phyloP scores from a whole-genome alignment of 2,888 invertebrate species.

The Scaptomyza flava region DNA sequence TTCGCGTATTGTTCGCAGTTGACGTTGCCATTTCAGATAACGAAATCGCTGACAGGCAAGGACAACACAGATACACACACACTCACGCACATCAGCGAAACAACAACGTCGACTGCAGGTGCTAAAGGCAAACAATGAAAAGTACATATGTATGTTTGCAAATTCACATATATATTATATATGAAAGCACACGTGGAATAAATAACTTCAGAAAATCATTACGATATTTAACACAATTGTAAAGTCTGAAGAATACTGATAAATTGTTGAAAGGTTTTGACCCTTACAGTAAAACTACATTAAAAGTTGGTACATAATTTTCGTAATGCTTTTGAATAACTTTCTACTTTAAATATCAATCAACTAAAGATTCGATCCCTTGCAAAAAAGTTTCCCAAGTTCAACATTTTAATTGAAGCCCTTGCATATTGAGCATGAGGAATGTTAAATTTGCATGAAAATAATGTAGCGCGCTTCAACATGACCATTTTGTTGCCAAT shows the following conservation, averaged over 20 bases:
- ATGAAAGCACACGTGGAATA: neutral
- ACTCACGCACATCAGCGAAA: conserved; percentile 15
- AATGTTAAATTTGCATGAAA: conserved; percentile 45
- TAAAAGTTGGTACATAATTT: no score
- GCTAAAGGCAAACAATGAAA: conserved; percentile 39
- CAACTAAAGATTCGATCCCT: neutral
- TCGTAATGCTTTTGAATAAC: no score
- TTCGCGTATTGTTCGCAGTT: conserved; percentile 46
- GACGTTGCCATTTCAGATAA: conserved; percentile 51
- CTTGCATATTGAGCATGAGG: conserved; percentile 12
- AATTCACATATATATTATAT: neutral
- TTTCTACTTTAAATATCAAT: neutral
- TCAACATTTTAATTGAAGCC: neutral
- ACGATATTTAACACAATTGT: neutral
- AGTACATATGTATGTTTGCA: conserved; percentile 2
- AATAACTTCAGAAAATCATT: neutral
- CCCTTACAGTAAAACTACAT: neutral
- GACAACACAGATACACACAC: conserved; percentile 12
- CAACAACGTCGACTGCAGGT: conserved; percentile 51
- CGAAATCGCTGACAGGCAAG: conserved; percentile 46
- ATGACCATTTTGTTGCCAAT: conserved; percentile 65
- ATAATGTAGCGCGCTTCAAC: conserved; percentile 44
- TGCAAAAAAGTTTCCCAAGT: neutral
- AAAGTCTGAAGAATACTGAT: neutral
- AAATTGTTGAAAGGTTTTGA: neutral